Evolutionary conservation across 1,140 invertebrate genomes (phyloP), one percentile per base, ranked within the genome.

Genomic region (Scaptomyza montana): DNA sequence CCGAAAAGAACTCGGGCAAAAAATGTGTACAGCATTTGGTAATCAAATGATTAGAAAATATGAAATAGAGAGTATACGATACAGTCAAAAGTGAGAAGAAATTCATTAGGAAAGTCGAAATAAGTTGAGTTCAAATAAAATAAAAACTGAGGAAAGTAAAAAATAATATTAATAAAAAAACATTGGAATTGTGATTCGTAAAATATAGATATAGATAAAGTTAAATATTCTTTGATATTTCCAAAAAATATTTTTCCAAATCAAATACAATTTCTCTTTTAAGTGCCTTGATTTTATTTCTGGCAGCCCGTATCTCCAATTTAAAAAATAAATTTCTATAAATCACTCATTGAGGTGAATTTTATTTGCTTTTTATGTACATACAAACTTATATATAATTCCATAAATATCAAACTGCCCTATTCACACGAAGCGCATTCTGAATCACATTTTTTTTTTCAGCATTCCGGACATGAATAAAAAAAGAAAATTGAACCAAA

Each of bases 331-430:
- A 33, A 33, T 7, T 10, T n/a, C 13, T 41, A 63, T 63, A 56
- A 70, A 70, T 63, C 43, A 49, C 39, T 47, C 60, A 50, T 49
- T 54, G 25, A 36, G 28, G 0, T 39, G 33, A 19, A 50, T 50
- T 57, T 41, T 12, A 4, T 19, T n/a, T 49, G 45, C 21, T 25
- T 25, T 25, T 16, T 25, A 36, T 47, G 19, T 54, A 39, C 39
- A 36, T 36, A 36, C 0, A 9, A 36, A 33, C 13, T 49, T 1
- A 53, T 55, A 33, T 30, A 25, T 21, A 13, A 57, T 51, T 81
- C 63, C 62, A 73, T 69, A 66, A 76, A 84, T 76, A 84, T 55
- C n/a, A 66, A 66, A 77, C 74, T 19, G 5, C 36, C 25, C 9
- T 1, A 51, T 30, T 13, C 50, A 51, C 6, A 16, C n/a, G 7